Evolutionary conservation across 2,113 vertebrate species (phyloP).

Genomic region (Aldabrachelys gigantea): DNA sequence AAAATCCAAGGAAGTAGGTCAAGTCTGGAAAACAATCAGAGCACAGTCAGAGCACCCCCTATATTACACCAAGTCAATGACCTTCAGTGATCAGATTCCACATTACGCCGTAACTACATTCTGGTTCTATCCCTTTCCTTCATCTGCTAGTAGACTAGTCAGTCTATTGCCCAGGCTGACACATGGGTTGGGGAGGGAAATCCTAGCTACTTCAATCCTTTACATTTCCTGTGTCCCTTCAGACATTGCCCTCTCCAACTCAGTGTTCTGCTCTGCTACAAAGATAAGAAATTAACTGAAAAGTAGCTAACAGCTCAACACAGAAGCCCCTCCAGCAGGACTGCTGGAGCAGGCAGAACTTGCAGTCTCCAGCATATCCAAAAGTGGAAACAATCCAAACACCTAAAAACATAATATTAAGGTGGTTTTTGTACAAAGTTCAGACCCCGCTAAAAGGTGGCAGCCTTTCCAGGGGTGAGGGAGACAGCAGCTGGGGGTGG

Average conservation of each 20-base stretch:
- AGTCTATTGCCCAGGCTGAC: background rate
- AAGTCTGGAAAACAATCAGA: background rate
- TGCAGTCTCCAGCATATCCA: conserved; percentile 16
- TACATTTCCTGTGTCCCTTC: conserved; percentile 8
- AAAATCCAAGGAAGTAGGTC: background rate
- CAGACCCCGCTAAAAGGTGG: conserved; percentile 65
- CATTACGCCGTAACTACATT: background rate
- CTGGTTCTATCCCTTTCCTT: background rate
- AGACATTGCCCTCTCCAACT: background rate
- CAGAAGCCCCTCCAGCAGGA: background rate
- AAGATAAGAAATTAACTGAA: background rate
- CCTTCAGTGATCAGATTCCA: background rate
- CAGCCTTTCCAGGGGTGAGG: conserved; percentile 48
- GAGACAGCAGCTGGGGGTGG: conserved; percentile 62
- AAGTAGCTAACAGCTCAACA: accelerated
- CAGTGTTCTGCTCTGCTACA: conserved; percentile 3
- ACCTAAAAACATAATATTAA: conserved; percentile 40
- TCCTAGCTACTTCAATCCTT: background rate
- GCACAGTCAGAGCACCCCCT: accelerated
- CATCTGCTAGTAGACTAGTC: background rate
- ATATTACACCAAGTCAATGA: accelerated
- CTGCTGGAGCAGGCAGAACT: background rate
- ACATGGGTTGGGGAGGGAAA: background rate
- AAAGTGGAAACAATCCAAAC: conserved; percentile 21
- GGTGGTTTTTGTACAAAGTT: conserved; percentile 18